Evolutionary conservation across 2,797 vertebrate genomes (phyloP), one percentile per base, ranked within the genome.

Genomic region (Strix occidentalis): DNA sequence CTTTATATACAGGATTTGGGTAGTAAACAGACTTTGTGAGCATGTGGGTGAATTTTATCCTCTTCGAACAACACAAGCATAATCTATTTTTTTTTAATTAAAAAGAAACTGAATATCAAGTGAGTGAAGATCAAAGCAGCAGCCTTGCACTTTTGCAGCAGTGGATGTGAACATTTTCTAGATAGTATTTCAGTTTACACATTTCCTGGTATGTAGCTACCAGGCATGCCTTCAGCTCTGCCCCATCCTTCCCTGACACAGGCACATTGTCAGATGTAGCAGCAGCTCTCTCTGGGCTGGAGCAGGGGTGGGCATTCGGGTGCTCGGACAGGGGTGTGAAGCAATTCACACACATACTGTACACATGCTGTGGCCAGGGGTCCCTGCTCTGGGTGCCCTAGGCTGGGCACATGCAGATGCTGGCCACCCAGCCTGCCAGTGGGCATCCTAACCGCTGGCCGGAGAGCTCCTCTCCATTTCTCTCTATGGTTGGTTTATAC

Each of bases 351-450:
- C 11, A 20, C 16, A 2, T 3, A 7, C 13, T 2, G 0, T 11
- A 33, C 5, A 3, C 29, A 14, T 0, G 1, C 23, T 50, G 23
- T 14, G 24, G 29, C 8, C n/a, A 39, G 56, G 11, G 29, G 21
- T 29, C 9, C 45, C 26, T 41, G 3, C n/a, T n/a, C 37, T 80
- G 33, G 15, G 15, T 50, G 33, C 39, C 31, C 57, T 51, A 48
- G 41, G 16, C 63, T 57, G 45, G 37, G n/a, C 24, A 58, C 8
- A 6, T 1, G 12, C 9, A 51, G 23, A 28, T 46, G 28, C 39
- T 53, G 45, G 17, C 17, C 37, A 37, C 28, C 20, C 46, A 77
- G n/a, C 10, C 60, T 72, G 41, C 16, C 39, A 17, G 28, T 4
- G 19, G 19, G 21, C n/a, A 45, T 37, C 57, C 31, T 16, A 19